Conservation (phyloP, 2,113 vertebrate genomes). For the Merops nubicus region DNA sequence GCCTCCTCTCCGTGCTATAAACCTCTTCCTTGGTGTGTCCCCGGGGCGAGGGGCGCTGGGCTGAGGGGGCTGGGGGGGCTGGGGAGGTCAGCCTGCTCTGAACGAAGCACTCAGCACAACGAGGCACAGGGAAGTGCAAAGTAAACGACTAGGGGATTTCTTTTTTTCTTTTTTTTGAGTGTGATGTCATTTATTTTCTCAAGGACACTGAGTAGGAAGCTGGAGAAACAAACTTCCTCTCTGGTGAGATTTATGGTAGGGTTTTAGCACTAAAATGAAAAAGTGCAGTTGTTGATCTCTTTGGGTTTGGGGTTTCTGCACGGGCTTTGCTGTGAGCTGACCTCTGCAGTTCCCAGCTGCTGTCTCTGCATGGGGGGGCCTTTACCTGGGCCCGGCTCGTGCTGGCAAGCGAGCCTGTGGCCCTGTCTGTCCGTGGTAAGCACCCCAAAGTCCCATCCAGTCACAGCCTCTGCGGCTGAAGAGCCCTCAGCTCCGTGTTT, state of each 20-base stretch:
- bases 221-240: conserved; percentile 65
- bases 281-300: neutral
- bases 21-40: conserved; percentile 52
- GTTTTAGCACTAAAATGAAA: conserved; percentile 31
- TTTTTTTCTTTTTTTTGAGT: neutral
- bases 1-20: conserved; percentile 5
- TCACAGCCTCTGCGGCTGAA: fast-evolving
- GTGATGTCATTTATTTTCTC: conserved; percentile 59
- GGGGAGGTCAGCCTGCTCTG: conserved; percentile 48
- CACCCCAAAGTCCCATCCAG: neutral
- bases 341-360: neutral
- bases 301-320: neutral
- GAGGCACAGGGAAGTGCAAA: conserved; percentile 44
- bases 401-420: fast-evolving
- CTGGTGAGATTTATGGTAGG: conserved; percentile 37
- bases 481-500: neutral
- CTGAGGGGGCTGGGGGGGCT: conserved; percentile 59
- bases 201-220: conserved; percentile 69
- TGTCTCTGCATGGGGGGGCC: fast-evolving
- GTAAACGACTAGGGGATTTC: neutral
- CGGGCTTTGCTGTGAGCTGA: neutral
- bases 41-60: conserved; percentile 24
- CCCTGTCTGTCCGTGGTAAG: fast-evolving
- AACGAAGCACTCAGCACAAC: conserved; percentile 61
- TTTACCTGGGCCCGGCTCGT: fast-evolving